These are phyloP conservation scores for Sebastes wilsoni DNA, from an alignment of 2,797 vertebrate genomes.

Conservation along the genomic window DNA sequence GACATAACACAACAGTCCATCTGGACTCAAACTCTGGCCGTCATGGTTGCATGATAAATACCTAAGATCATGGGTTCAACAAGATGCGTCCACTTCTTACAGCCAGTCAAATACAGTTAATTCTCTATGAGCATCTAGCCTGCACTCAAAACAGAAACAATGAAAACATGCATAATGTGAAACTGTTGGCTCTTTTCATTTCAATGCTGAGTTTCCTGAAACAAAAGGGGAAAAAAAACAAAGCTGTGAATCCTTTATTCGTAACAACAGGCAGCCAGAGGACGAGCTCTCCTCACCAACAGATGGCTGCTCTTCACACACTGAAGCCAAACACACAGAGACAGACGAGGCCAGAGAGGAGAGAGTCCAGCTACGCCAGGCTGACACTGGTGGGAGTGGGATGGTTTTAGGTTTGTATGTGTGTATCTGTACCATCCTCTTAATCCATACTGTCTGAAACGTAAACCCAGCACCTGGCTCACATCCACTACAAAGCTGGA, in stretches of 20 bases:
- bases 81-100: too few species aligned
- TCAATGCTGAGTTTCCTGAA: not conserved
- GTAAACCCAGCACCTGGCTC: constrained; percentile 11
- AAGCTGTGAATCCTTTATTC: constrained; percentile 34
- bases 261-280: constrained; percentile 55
- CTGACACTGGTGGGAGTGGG: not conserved
- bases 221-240: not conserved
- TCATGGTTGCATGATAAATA: not conserved
- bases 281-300: constrained; percentile 67
- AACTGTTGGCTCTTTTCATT: not conserved
- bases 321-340: constrained; percentile 51
- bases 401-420: not conserved
- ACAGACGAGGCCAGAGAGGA: constrained; percentile 39
- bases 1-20: too few species aligned
- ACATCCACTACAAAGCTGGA: not conserved
- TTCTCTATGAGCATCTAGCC: not conserved
- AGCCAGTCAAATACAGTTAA: not conserved
- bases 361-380: constrained; percentile 10
- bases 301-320: constrained; percentile 65
- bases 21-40: not conserved
- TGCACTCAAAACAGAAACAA: not conserved
- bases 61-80: too few species aligned
- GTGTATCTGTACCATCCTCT: not conserved
- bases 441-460: constrained; percentile 1
- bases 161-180: not conserved